These are phyloP conservation scores for Mythimna pallens DNA, from an alignment of 2,888 invertebrate genomes.

Conservation along the genomic window DNA sequence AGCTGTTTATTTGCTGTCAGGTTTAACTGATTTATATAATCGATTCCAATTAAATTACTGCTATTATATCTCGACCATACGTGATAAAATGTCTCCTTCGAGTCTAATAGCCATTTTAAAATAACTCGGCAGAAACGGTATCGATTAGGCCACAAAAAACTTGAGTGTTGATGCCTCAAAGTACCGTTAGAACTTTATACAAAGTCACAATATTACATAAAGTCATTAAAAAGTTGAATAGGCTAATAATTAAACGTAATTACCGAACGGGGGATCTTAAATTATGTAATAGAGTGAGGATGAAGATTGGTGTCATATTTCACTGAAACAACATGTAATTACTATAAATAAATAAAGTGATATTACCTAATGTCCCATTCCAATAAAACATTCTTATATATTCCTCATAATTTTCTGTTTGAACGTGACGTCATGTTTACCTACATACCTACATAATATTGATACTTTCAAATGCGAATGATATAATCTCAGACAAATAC, in stretches of 20 bases:
- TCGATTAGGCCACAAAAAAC: conserved; percentile 47
- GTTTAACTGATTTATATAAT: conserved; percentile 28
- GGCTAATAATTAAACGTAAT: conserved; percentile 65
- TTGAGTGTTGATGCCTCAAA: conserved; percentile 26
- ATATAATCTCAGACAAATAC: conserved; percentile 48
- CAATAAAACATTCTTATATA: conserved; percentile 1
- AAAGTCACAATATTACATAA: conserved; percentile 65
- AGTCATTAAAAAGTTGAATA: conserved; percentile 62
- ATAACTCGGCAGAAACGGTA: conserved; percentile 31
- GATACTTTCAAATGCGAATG: conserved; percentile 56
- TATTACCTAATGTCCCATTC: conserved; percentile 41
- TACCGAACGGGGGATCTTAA: conserved; percentile 50
- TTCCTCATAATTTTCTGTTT: conserved; percentile 6
- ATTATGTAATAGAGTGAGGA: conserved; percentile 62
- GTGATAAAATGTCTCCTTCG: conserved; percentile 26
- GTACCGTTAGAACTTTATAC: conserved; percentile 43
- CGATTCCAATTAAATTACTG: conserved; percentile 24
- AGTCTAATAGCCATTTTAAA: conserved; percentile 30
- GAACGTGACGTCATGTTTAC: conserved; percentile 14
- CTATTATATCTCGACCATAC: conserved; percentile 27
- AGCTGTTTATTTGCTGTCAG: conserved; percentile 22
- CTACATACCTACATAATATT: conserved; percentile 7
- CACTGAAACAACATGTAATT: conserved; percentile 44
- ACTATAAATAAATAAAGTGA: conserved; percentile 40
- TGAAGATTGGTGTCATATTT: conserved; percentile 43